A percentile compares a stretch with the other conserved stretches of the same genome.
These are phyloP conservation scores for Lepidocyrtoides sp. DNA, from an alignment of 2,888 invertebrate species.

Conservation along the genomic window DNA sequence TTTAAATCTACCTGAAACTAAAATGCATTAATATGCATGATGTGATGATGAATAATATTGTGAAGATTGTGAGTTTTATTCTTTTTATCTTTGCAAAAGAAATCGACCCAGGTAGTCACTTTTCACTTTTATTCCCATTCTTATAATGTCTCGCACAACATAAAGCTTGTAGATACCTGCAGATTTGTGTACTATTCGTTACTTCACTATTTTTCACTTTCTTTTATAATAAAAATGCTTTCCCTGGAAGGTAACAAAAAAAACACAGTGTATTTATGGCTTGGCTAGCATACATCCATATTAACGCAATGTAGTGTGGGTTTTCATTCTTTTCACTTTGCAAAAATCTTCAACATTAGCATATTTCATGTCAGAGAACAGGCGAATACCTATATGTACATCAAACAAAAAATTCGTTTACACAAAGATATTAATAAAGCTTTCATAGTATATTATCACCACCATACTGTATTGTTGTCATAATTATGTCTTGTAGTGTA, in stretches of 20 bases:
- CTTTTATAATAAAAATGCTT: background rate
- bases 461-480: conserved; percentile 37
- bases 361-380: background rate
- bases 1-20: conserved; percentile 10
- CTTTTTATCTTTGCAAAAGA: conserved; percentile 15
- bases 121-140: background rate
- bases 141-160: too few relatives aligned
- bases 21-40: conserved; percentile 41
- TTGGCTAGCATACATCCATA: background rate
- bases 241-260: background rate
- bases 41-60: conserved; percentile 29
- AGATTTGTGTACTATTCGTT: background rate
- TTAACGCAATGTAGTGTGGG: background rate
- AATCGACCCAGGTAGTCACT: conserved; percentile 34
- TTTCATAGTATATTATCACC: background rate
- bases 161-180: background rate
- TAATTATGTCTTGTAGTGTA: conserved; percentile 42
- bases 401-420: background rate
- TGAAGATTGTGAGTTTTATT: background rate
- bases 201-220: background rate
- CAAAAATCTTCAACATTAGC: background rate
- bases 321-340: background rate
- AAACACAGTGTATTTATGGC: too few relatives aligned
- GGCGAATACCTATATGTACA: background rate
- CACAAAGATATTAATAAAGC: background rate